phyloP scores from a whole-genome alignment of 2,888 invertebrate genomes.

The Hydraecia micacea region DNA sequence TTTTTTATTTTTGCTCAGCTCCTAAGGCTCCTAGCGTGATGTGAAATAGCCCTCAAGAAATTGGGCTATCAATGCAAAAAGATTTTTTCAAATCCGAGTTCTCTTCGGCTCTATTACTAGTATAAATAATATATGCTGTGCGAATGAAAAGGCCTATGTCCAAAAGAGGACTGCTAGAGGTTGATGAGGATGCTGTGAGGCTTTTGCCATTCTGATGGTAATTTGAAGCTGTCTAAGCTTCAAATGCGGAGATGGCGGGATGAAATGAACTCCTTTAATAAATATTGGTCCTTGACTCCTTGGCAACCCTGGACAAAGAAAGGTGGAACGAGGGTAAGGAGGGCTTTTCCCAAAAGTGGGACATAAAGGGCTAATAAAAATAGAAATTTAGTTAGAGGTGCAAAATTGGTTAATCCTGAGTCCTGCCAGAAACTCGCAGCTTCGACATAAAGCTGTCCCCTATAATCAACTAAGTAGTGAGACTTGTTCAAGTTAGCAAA shows the following conservation, averaged over 20 bases:
- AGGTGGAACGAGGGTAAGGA: background rate
- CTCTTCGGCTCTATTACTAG: too few relatives aligned
- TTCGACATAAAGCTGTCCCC: background rate
- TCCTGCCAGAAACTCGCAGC: background rate
- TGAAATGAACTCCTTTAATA: background rate
- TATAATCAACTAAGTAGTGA: slow-evolving; percentile 30
- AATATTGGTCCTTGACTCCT: background rate
- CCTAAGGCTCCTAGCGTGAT: too few relatives aligned
- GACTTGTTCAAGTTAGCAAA: slow-evolving; percentile 25
- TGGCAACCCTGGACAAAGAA: background rate
- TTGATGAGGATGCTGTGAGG: background rate
- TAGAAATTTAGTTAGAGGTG: background rate
- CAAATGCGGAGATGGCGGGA: background rate
- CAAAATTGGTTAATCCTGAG: background rate
- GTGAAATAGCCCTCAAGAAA: background rate
- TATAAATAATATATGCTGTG: background rate
- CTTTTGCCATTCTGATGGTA: background rate
- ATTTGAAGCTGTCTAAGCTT: background rate
- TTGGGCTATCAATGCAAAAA: background rate
- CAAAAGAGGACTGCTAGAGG: background rate
- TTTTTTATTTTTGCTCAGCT: background rate
- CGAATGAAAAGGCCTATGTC: background rate
- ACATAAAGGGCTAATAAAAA: too few relatives aligned
- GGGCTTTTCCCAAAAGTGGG: background rate
- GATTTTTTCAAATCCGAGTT: too few relatives aligned